Conservation (phyloP, 2,797 vertebrate species). For the Balearica regulorum region DNA sequence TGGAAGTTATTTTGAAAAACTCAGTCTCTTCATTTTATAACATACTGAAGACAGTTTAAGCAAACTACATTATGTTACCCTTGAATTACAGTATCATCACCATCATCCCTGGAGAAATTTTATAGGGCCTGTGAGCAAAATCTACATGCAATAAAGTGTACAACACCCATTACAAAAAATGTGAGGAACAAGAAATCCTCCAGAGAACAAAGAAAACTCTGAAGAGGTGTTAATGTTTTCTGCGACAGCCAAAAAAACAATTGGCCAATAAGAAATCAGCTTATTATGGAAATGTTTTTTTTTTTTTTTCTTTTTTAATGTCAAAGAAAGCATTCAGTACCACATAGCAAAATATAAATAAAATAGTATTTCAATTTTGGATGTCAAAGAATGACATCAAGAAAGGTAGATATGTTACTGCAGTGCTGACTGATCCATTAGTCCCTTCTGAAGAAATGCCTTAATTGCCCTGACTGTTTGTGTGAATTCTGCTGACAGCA, state of each 20-base stretch:
- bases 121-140: background rate
- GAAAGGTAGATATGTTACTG: too few species aligned
- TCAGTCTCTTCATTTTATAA: background rate
- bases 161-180: background rate
- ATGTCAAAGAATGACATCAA: too few species aligned
- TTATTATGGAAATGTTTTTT: background rate
- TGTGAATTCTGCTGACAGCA: too few species aligned
- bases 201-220: background rate
- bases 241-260: background rate
- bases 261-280: background rate
- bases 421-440: too few species aligned
- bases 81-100: background rate
- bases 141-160: background rate
- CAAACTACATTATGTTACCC: background rate
- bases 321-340: accelerated
- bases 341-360: background rate
- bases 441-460: too few species aligned
- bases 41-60: background rate
- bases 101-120: background rate
- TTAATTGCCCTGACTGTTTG: too few species aligned
- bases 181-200: background rate
- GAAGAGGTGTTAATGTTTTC: background rate
- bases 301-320: background rate
- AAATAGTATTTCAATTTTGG: too few species aligned
- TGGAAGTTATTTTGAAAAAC: background rate